phyloP scores from a whole-genome alignment of 2,797 vertebrate genomes.

The Pelochelys cantorii region DNA sequence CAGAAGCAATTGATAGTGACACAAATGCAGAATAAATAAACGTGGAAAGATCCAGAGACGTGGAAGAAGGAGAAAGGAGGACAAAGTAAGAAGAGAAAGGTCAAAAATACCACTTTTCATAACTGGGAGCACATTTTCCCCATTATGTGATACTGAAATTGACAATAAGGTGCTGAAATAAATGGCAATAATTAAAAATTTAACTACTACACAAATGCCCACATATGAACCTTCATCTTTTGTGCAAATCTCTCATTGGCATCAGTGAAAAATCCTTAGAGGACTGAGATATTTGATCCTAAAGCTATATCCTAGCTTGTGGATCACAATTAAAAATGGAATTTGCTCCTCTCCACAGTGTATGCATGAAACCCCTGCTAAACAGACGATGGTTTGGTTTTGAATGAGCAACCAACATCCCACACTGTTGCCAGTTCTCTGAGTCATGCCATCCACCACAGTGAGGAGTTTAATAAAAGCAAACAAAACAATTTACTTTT shows the following conservation, averaged over 20 bases:
- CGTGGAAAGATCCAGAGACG: neutral
- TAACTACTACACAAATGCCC: neutral
- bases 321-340: neutral
- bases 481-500: neutral
- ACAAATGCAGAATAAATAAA: neutral
- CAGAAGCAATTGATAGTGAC: neutral
- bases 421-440: neutral
- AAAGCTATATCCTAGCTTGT: neutral
- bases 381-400: neutral
- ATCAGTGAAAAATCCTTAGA: neutral
- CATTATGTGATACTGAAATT: neutral
- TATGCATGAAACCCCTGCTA: accelerated
- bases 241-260: neutral
- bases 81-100: neutral
- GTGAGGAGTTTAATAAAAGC: neutral
- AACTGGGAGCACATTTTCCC: neutral
- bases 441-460: neutral
- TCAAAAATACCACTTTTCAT: neutral
- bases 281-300: neutral
- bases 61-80: neutral
- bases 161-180: neutral
- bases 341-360: neutral
- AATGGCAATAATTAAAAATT: neutral
- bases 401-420: neutral
- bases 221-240: neutral